A percentile compares a stretch with the other conserved stretches of the same genome.
These are phyloP conservation scores for Telmatherina bonti DNA, from an alignment of 2,797 vertebrate species.

Conservation along the genomic window DNA sequence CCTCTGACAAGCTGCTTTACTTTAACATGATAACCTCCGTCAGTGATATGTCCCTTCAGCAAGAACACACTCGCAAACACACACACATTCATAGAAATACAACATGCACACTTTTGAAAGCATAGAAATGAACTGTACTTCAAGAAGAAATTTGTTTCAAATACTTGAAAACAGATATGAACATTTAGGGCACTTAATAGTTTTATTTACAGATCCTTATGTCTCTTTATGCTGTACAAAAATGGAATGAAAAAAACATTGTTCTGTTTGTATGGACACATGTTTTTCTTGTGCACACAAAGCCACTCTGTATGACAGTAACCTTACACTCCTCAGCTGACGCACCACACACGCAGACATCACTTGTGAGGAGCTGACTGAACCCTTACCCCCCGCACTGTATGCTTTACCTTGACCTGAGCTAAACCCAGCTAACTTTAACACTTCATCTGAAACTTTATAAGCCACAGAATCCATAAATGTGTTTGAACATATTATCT, in stretches of 20 bases:
- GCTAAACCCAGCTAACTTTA: conserved; percentile 12
- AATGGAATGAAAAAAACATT: neutral
- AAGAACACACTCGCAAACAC: conserved; percentile 3
- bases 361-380: conserved; percentile 43
- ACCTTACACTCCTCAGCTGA: conserved; percentile 74
- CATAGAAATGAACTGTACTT: neutral
- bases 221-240: neutral
- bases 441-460: neutral
- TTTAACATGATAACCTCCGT: conserved; percentile 74
- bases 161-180: neutral
- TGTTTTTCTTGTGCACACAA: conserved; percentile 57
- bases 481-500: neutral
- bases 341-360: conserved; percentile 43
- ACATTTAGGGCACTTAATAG: neutral
- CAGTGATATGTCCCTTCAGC: conserved; percentile 36
- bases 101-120: neutral
- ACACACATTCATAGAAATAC: conserved; percentile 1
- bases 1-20: conserved; percentile 58
- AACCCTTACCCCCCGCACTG: conserved; percentile 23
- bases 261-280: conserved; percentile 10
- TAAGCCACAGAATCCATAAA: neutral
- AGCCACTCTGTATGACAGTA: conserved; percentile 71
- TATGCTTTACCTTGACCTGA: conserved; percentile 23
- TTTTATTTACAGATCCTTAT: too few species aligned
- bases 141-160: neutral